Percentiles rank a stretch among this genome's conserved stretches.
Evolutionary conservation across 2,113 vertebrate genomes (phyloP).

Genomic region (Podocnemis expansa): DNA sequence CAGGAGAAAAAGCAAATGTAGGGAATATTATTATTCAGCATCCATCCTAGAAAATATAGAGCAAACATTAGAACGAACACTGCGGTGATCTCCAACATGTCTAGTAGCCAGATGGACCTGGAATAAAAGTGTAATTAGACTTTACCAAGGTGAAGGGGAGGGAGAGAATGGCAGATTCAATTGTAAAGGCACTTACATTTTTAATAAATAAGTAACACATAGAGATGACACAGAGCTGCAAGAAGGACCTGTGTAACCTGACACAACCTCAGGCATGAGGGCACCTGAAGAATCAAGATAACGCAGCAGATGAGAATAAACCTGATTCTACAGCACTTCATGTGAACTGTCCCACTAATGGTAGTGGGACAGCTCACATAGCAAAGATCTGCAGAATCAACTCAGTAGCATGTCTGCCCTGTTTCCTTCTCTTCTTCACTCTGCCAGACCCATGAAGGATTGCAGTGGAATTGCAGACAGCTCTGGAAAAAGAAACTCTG

Average conservation of each 20-base stretch:
- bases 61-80: constrained; percentile 62
- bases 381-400: neutral
- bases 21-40: constrained; percentile 58
- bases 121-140: constrained; percentile 74
- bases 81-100: constrained; percentile 53
- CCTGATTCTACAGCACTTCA: constrained; percentile 63
- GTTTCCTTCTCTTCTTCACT: neutral
- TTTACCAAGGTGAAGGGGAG: constrained; percentile 48
- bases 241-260: constrained; percentile 48
- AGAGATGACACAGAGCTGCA: constrained; percentile 30
- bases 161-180: constrained; percentile 65
- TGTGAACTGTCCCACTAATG: constrained; percentile 3
- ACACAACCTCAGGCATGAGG: neutral
- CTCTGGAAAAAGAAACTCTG: neutral
- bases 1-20: constrained; percentile 64
- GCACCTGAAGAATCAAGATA: constrained; percentile 41
- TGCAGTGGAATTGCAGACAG: constrained; percentile 13
- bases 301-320: constrained; percentile 20
- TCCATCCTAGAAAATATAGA: constrained; percentile 74
- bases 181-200: constrained; percentile 35
- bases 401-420: neutral
- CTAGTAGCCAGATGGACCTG: constrained; percentile 76
- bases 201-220: constrained; percentile 59
- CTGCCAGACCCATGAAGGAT: neutral
- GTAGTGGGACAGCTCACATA: neutral